These are phyloP conservation scores for Buphagus erythrorhynchus DNA, from an alignment of 2,797 vertebrate genomes.

Conservation along the genomic window DNA sequence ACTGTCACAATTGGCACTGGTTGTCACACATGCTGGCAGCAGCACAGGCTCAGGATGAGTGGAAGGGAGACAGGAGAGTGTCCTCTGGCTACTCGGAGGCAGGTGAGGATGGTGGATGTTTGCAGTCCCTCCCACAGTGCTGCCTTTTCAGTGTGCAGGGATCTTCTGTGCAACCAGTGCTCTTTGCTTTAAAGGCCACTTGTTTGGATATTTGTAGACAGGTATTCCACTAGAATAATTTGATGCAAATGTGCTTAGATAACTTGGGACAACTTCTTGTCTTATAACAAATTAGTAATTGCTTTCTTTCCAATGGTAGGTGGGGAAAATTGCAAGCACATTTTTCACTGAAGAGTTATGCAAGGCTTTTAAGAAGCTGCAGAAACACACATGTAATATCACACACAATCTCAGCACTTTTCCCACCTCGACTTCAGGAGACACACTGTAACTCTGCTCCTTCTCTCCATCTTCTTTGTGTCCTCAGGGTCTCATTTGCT, in stretches of 20 bases:
- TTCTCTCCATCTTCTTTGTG: constrained; percentile 10
- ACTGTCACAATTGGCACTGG: constrained; percentile 45
- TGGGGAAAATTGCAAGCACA: neutral
- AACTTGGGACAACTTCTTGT: neutral
- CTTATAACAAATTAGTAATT: neutral
- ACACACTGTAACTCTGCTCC: neutral
- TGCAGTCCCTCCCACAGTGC: neutral
- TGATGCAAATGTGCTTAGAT: neutral
- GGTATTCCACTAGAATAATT: neutral
- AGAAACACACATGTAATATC: neutral
- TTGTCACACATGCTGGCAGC: neutral
- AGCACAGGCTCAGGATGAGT: neutral
- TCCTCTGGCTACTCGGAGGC: neutral
- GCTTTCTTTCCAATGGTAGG: neutral
- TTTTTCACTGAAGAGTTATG: neutral
- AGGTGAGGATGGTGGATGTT: neutral
- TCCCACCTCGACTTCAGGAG: neutral
- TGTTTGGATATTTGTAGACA: neutral
- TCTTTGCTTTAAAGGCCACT: neutral
- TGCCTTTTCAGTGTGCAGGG: neutral
- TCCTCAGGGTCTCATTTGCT: constrained; percentile 26
- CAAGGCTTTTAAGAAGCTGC: neutral
- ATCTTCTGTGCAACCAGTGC: neutral
- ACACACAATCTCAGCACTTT: neutral
- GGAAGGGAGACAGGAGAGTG: neutral